Evolutionary conservation across 2,113 vertebrate genomes (phyloP).

Genomic region (Caloenas nicobarica): DNA sequence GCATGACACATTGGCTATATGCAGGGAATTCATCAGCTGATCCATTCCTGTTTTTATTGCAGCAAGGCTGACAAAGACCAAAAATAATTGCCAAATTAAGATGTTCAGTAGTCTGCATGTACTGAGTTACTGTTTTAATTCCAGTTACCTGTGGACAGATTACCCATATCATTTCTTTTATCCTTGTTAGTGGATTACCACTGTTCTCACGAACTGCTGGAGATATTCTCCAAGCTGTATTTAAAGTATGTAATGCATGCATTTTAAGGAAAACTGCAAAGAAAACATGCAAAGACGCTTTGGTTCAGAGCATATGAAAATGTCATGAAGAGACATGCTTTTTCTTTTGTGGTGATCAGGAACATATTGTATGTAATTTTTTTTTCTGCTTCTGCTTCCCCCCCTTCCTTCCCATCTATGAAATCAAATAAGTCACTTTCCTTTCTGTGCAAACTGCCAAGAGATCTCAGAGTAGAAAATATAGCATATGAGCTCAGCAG

Average conservation of each 20-base stretch:
- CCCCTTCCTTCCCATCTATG: not conserved
- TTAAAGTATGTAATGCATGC: not conserved
- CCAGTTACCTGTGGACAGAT: not conserved
- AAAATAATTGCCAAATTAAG: constrained; percentile 12
- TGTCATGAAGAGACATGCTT: not conserved
- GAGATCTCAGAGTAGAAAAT: not conserved
- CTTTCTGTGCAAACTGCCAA: not conserved
- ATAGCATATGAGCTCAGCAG: not conserved
- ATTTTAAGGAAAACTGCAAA: not conserved
- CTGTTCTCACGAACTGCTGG: not conserved
- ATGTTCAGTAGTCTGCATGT: not conserved
- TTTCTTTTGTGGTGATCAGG: not conserved
- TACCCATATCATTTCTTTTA: not conserved
- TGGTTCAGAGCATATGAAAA: not conserved
- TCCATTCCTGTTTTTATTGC: not conserved
- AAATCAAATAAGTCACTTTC: not conserved
- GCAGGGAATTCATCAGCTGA: not conserved
- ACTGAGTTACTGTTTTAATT: not conserved
- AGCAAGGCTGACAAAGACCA: not conserved
- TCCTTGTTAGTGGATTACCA: not conserved
- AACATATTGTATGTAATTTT: not conserved
- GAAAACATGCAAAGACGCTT: not conserved
- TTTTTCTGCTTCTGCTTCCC: not conserved
- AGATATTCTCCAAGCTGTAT: not conserved
- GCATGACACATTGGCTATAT: not conserved